Evolutionary conservation across 2,888 invertebrate genomes (phyloP), one percentile per base, ranked within the genome.

Genomic region (Acleris holmiana): DNA sequence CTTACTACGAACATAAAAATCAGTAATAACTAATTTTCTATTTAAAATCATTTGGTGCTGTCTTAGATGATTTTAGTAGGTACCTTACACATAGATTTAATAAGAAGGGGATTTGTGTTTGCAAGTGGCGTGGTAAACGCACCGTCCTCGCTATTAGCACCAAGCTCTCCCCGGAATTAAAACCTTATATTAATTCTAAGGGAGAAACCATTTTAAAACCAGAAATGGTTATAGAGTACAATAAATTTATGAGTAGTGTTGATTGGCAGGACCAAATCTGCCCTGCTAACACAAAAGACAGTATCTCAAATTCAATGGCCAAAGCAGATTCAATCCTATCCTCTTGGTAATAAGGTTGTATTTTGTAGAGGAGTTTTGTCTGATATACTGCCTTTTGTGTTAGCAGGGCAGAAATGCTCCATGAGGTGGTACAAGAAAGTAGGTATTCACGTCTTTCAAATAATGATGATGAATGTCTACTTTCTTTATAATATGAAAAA

Each of bases 351-450:
- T n/a, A n/a, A n/a, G n/a, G n/a, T n/a, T n/a, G n/a, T n/a, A n/a
- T n/a, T n/a, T n/a, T n/a, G n/a, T n/a, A n/a, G n/a, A n/a, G n/a
- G n/a, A n/a, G n/a, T n/a, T n/a, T n/a, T n/a, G n/a, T n/a, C n/a
- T n/a, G n/a, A n/a, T n/a, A n/a, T n/a, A n/a, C n/a, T n/a, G n/a
- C n/a, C n/a, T n/a, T n/a, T n/a, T n/a, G n/a, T n/a, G n/a, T n/a
- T n/a, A n/a, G n/a, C n/a, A n/a, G n/a, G n/a, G n/a, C n/a, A n/a
- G n/a, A n/a, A n/a, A n/a, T n/a, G n/a, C 54, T 17, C 46, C 0
- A 57, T 64, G 57, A 50, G 64, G 8, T 68, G 67, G 68, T 61
- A 65, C 18, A 64, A 65, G 41, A 67, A 68, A 65, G 51, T 67
- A 25, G 53, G 59, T 25, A 57, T 67, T 51, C 63, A 67, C 56